These are phyloP conservation scores for Lithobates pipiens DNA, from an alignment of 2,797 vertebrate genomes.

Conservation along the genomic window DNA sequence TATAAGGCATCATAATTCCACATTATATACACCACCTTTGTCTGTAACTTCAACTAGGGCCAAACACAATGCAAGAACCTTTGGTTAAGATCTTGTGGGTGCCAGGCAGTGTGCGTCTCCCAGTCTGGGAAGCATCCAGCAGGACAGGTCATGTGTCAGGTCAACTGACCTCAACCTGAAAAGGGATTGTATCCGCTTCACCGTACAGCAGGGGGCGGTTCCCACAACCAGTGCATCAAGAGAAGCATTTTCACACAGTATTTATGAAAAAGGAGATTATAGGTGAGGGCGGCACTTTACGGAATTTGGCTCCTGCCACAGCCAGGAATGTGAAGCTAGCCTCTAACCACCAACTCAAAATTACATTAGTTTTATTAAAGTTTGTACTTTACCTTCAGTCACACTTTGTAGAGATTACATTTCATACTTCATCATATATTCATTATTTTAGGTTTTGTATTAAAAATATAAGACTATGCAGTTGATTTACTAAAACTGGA, in stretches of 20 bases:
- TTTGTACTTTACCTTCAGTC: background rate
- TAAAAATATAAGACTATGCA: too few species aligned
- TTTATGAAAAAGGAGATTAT: conserved; percentile 78
- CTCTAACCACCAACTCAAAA: background rate
- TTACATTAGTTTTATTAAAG: background rate
- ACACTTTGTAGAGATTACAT: background rate
- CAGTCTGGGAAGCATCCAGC: conserved; percentile 55
- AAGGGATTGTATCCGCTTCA: conserved; percentile 79
- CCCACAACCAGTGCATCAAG: conserved; percentile 70
- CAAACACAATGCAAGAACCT: background rate
- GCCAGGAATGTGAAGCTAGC: conserved; percentile 34
- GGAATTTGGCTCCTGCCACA: conserved; percentile 63
- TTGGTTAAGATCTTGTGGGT: background rate
- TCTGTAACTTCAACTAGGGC: background rate
- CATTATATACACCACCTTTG: background rate
- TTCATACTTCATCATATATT: background rate
- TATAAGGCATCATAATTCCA: background rate
- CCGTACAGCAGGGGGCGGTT: conserved; percentile 71
- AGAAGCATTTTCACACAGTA: conserved; percentile 83
- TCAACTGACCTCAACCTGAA: conserved; percentile 74
- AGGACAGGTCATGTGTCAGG: conserved; percentile 73
- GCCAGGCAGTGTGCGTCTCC: conserved; percentile 53
- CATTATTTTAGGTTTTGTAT: too few species aligned
- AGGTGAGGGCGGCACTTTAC: conserved; percentile 55
- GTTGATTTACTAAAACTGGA: too few species aligned